These are phyloP conservation scores for Phrynocephalus forsythii DNA, from an alignment of 2,797 vertebrate genomes.

Conservation along the genomic window DNA sequence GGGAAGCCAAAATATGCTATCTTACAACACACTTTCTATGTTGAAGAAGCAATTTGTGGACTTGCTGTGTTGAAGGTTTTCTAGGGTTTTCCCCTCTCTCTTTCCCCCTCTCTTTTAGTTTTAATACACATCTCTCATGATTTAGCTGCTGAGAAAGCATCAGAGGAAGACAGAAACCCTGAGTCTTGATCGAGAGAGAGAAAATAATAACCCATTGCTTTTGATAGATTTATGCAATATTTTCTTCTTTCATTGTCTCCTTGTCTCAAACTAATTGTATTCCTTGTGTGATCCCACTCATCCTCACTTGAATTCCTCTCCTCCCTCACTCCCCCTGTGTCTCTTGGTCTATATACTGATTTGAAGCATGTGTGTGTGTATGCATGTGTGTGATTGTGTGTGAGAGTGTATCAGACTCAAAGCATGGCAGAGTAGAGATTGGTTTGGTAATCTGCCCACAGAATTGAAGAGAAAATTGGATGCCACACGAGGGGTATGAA, in stretches of 20 bases:
- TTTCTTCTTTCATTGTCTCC: slow-evolving; percentile 27
- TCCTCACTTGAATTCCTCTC: neutral
- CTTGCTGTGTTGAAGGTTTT: slow-evolving; percentile 8
- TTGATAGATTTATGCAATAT: slow-evolving; percentile 24
- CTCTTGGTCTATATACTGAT: slow-evolving; percentile 18
- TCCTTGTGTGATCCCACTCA: neutral
- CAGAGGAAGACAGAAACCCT: slow-evolving; percentile 9
- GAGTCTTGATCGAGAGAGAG: fast-evolving
- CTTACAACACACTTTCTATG: slow-evolving; percentile 26
- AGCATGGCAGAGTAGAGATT: slow-evolving; percentile 43
- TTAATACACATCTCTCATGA: slow-evolving; percentile 40
- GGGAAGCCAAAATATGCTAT: neutral
- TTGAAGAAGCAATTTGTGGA: slow-evolving; percentile 39
- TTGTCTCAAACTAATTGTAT: slow-evolving; percentile 21
- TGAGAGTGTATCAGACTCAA: slow-evolving; percentile 38
- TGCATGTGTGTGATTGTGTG: neutral
- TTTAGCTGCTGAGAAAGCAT: slow-evolving; percentile 28
- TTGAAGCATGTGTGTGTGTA: neutral
- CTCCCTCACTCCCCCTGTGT: neutral
- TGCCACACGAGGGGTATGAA: neutral
- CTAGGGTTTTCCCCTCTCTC: neutral
- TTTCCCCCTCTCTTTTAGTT: neutral
- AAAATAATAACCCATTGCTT: neutral
- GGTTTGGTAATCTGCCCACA: slow-evolving; percentile 49
- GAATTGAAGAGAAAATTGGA: slow-evolving; percentile 53